Percentiles rank a stretch among this genome's conserved stretches.
Evolutionary conservation across 2,797 vertebrate species (phyloP).

Genomic region (Hippoglossus hippoglossus): DNA sequence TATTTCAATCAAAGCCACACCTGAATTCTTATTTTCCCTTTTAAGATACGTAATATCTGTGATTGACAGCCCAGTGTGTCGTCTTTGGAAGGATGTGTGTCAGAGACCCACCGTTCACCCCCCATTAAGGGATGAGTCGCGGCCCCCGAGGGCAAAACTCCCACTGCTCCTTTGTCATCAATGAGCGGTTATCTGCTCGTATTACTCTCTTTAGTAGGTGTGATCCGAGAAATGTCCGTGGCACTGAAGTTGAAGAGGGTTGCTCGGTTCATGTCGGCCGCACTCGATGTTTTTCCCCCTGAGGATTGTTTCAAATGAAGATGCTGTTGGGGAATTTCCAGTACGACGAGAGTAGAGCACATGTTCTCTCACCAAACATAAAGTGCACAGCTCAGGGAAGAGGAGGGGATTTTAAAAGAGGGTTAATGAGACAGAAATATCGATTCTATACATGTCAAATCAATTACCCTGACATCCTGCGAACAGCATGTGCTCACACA

Average conservation of each 20-base stretch:
- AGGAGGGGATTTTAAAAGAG: neutral
- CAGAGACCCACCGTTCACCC: constrained; percentile 46
- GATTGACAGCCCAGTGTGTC: constrained; percentile 55
- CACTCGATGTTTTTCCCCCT: constrained; percentile 32
- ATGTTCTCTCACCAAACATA: constrained; percentile 23
- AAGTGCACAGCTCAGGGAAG: neutral
- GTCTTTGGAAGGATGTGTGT: constrained; percentile 66
- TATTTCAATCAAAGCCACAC: constrained; percentile 40
- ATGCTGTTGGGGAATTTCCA: constrained; percentile 34
- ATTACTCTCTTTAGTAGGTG: constrained; percentile 71
- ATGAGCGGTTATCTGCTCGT: constrained; percentile 55
- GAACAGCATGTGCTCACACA: no score
- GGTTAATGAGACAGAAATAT: constrained; percentile 1
- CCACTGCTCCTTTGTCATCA: constrained; percentile 74
- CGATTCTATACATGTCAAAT: no score
- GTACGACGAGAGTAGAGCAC: constrained; percentile 5
- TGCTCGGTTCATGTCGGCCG: constrained; percentile 26
- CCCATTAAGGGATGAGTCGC: constrained; percentile 62
- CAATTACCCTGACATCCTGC: no score
- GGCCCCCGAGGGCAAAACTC: constrained; percentile 66
- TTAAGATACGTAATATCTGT: constrained; percentile 59
- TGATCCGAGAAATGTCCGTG: constrained; percentile 67
- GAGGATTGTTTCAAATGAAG: constrained; percentile 52
- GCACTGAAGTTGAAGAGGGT: constrained; percentile 30
- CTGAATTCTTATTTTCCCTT: constrained; percentile 39